Conservation (phyloP, 2,113 vertebrate species). For the Barbus barbus region DNA sequence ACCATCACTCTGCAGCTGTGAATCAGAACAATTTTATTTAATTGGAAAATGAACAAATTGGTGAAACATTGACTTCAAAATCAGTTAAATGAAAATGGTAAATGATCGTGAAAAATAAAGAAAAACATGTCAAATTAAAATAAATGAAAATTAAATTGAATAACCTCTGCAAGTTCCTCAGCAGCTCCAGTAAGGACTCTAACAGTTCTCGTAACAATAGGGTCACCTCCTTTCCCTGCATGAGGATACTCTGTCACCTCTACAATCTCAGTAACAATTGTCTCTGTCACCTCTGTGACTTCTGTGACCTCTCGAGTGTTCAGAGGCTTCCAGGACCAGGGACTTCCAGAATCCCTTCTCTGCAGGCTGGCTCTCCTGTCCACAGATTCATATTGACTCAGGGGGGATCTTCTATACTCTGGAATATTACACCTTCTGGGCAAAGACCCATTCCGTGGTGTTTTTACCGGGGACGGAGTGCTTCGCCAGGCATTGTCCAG, state of each 20-base stretch:
- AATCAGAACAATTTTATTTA: constrained; percentile 45
- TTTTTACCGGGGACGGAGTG: constrained; percentile 66
- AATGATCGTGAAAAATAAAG: neutral
- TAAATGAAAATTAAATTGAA: constrained; percentile 26
- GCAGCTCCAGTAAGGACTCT: constrained; percentile 76
- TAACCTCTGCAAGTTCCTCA: constrained; percentile 76
- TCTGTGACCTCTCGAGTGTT: constrained; percentile 82
- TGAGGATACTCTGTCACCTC: constrained; percentile 81
- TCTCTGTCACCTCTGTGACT: constrained; percentile 87
- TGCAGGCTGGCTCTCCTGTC: constrained; percentile 74
- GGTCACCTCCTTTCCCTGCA: constrained; percentile 76
- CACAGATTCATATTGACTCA: constrained; percentile 57
- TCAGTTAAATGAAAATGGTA: neutral
- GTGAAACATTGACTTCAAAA: neutral
- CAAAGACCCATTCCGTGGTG: constrained; percentile 72
- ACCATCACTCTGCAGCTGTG: constrained; percentile 73
- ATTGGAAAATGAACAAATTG: neutral
- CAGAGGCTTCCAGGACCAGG: constrained; percentile 79
- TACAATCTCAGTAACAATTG: constrained; percentile 79
- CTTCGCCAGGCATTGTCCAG: constrained; percentile 78
- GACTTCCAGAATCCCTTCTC: constrained; percentile 70
- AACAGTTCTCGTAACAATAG: constrained; percentile 79
- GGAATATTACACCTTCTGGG: constrained; percentile 70
- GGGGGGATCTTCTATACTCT: constrained; percentile 72
- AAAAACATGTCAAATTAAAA: neutral